Conservation (phyloP, 1,140 invertebrate species). For the Triops cancriformis region DNA sequence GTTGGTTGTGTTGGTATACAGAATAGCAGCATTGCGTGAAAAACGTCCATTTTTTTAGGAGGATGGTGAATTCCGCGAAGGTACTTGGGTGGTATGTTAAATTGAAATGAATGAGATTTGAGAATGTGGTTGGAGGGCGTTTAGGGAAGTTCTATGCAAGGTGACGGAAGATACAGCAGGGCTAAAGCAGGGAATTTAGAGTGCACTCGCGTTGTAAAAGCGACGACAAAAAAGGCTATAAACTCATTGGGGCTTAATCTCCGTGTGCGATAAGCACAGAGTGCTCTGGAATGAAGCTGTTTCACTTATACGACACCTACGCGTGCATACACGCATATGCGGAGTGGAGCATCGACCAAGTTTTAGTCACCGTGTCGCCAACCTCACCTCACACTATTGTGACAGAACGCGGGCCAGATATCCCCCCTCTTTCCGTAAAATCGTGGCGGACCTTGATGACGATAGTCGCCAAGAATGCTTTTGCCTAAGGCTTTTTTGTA, state of each 20-base stretch:
- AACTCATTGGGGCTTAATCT: neutral
- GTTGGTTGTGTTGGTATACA: too few species aligned
- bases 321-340: neutral
- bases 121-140: too few species aligned
- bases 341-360: neutral
- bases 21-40: too few species aligned
- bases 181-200: too few species aligned
- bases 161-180: too few species aligned
- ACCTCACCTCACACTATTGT: slow-evolving; percentile 5
- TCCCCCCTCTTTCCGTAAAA: neutral
- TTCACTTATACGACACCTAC: neutral
- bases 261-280: neutral
- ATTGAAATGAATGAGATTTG: too few species aligned
- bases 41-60: too few species aligned
- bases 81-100: too few species aligned
- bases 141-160: too few species aligned
- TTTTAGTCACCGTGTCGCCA: neutral
- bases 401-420: neutral
- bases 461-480: neutral
- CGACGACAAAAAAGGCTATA: neutral
- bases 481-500: neutral
- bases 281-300: neutral
- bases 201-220: neutral
- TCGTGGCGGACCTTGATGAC: neutral
- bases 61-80: too few species aligned